Percentiles rank a stretch among this genome's conserved stretches.
Evolutionary conservation across 2,797 vertebrate genomes (phyloP).

Genomic region (Triplophysa yarkandensis): DNA sequence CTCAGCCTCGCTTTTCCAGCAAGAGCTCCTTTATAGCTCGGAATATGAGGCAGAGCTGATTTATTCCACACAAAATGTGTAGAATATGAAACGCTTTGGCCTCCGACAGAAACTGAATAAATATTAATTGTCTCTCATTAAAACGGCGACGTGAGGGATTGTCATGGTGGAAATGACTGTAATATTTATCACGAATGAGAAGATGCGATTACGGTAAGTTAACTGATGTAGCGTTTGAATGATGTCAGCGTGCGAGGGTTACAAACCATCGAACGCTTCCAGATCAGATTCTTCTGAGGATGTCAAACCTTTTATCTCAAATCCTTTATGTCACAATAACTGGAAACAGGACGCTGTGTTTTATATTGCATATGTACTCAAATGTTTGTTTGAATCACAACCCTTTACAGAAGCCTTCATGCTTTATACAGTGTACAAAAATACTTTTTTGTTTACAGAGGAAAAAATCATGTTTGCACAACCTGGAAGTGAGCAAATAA

Average conservation of each 20-base stretch:
- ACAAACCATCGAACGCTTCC: constrained; percentile 27
- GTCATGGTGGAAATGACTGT: constrained; percentile 38
- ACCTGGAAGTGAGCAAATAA: background rate
- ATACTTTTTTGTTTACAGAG: too few species aligned
- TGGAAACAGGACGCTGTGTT: constrained; percentile 3
- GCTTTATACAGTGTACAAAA: too few species aligned
- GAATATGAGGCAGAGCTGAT: constrained; percentile 53
- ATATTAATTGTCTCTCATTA: constrained; percentile 54
- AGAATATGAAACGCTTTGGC: constrained; percentile 51
- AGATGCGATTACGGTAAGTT: constrained; percentile 47
- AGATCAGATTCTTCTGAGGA: constrained; percentile 17
- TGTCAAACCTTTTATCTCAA: constrained; percentile 18
- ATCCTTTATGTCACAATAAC: background rate
- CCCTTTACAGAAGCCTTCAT: background rate
- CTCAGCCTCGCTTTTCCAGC: constrained; percentile 55
- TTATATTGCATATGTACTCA: constrained; percentile 3
- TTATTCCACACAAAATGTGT: constrained; percentile 52
- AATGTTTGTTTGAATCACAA: background rate
- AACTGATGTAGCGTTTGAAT: constrained; percentile 33
- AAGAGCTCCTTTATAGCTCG: constrained; percentile 44
- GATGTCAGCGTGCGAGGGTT: constrained; percentile 17
- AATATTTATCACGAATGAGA: constrained; percentile 48
- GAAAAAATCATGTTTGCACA: background rate
- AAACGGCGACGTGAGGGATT: constrained; percentile 44
- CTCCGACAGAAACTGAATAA: constrained; percentile 48